Base-by-base conservation (phyloP, 1,140 invertebrate species). In the Aphaenogaster floridana region DNA sequence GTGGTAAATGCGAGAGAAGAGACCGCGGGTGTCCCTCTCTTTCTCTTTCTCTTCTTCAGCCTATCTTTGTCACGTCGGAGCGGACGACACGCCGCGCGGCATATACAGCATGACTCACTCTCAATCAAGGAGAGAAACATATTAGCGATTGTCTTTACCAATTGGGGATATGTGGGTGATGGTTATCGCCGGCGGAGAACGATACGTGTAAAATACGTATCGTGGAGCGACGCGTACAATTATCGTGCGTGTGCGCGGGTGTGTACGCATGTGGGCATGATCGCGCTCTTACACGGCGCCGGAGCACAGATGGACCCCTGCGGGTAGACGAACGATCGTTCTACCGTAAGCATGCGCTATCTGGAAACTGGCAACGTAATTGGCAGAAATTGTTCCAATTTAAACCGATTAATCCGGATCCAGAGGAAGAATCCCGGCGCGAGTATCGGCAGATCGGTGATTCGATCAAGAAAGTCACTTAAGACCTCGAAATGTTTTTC, bases 61-160 rank as follows among this genome's bases (percentile, higher is more conserved):
- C 48, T 64, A 21, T 42, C 61, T 72, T 59, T 72, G 21, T 69
- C 28, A 34, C 54, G 59, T 50, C 28, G 59, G 21, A 74, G 2
- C 59, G 69, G 61, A 86, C 85, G 76, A 63, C 87, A 86, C 79
- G 50, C 6, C 77, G 72, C 64, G 42, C 68, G 42, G 57, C 64
- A 6, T 71, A 36, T 42, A 13, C 66, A 64, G 81, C 76, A 79
- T 94, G 94, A 94, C 86, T 95, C 94, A 94, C 91, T 92, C 91
- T 91, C 94, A 94, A 95, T 95, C 94, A 92, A 95, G 94, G 90
- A 91, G 89, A 92, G 92, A 93, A 92, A 94, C 93, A 92, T 89
- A 90, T 94, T 95, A 94, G 88, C 92, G 89, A 94, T 95, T 93
- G 94, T 94, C 93, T 93, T 93, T 92, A 93, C 90, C 93, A 94